A percentile compares a stretch with the other conserved stretches of the same genome.
Conservation (phyloP, 2,888 invertebrate genomes). For the Nasonia oneida region DNA sequence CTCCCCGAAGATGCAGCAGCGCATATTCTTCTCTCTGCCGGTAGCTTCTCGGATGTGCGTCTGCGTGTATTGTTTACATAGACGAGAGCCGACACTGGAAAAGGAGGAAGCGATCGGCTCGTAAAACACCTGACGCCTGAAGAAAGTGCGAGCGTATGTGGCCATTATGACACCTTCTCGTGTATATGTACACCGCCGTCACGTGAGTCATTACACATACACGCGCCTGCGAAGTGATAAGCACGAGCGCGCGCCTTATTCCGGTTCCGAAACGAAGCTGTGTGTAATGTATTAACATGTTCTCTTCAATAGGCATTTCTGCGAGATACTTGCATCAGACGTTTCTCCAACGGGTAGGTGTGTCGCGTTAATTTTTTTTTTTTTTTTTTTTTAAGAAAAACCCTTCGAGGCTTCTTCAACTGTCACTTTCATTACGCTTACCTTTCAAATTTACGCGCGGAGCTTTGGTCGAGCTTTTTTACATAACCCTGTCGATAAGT, state of each 20-base stretch:
- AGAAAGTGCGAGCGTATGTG: not conserved
- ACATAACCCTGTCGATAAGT: too few relatives aligned
- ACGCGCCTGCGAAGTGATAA: not conserved
- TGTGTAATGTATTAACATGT: not conserved
- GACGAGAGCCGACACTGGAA: slow-evolving; percentile 23
- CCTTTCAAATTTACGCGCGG: too few relatives aligned
- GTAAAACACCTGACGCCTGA: slow-evolving; percentile 24
- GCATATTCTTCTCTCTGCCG: not conserved
- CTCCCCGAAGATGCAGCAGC: not conserved
- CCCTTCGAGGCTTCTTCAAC: too few relatives aligned
- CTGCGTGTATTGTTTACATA: slow-evolving; percentile 34
- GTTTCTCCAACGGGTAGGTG: too few relatives aligned
- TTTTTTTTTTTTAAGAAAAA: too few relatives aligned
- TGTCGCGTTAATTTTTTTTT: too few relatives aligned
- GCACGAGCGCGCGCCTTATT: not conserved
- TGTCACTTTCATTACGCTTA: too few relatives aligned
- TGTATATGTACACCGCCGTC: too few relatives aligned
- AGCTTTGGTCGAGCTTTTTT: too few relatives aligned
- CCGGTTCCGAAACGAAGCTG: not conserved
- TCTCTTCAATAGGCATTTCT: too few relatives aligned
- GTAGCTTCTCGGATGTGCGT: not conserved
- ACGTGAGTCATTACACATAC: slow-evolving; percentile 19
- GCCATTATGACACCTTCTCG: slow-evolving; percentile 13
- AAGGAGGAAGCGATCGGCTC: slow-evolving; percentile 24
- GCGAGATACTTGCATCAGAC: too few relatives aligned